Evolutionary conservation across 37 sponge, comb jelly and placozoan genomes (phyloP).

Genomic region (Dysidea cf. avara): DNA sequence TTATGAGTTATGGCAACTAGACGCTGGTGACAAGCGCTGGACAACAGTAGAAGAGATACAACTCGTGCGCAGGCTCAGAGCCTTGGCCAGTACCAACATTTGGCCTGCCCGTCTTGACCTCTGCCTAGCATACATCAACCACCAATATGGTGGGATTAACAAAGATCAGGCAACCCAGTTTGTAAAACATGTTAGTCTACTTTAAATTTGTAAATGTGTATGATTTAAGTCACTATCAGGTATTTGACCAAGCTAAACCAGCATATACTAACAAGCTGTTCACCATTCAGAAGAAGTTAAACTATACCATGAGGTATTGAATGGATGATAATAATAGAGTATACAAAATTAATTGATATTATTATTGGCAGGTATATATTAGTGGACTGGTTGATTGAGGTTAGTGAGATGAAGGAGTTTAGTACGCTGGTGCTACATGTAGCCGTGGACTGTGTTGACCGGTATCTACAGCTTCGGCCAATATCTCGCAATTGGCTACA

Average conservation of each 20-base stretch:
- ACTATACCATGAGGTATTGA: slow-evolving; percentile 45
- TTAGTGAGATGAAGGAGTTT: slow-evolving; percentile 77
- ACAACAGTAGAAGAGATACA: not conserved
- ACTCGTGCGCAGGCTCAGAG: slow-evolving; percentile 1
- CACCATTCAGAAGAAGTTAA: slow-evolving; percentile 31
- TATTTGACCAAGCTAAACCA: slow-evolving; percentile 14
- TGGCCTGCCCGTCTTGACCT: slow-evolving; percentile 62
- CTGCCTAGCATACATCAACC: slow-evolving; percentile 51
- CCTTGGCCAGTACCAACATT: no score
- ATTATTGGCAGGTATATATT: slow-evolving; percentile 69
- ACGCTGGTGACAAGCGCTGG: not conserved
- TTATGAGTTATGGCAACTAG: slow-evolving; percentile 57
- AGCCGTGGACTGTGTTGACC: slow-evolving; percentile 64
- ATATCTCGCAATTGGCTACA: slow-evolving; percentile 55
- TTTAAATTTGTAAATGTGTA: no score
- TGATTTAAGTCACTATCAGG: not conserved
- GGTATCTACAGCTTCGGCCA: slow-evolving; percentile 48
- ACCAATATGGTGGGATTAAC: slow-evolving; percentile 54
- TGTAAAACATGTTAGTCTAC: slow-evolving; percentile 6
- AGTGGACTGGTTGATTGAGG: slow-evolving; percentile 89
- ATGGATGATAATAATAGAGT: not conserved
- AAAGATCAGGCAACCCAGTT: slow-evolving; percentile 26
- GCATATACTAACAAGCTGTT: slow-evolving; percentile 14
- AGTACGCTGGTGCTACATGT: slow-evolving; percentile 50
- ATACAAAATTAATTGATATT: not conserved